These are phyloP conservation scores for Morpho helenor DNA, from an alignment of 2,888 invertebrate genomes.

Conservation along the genomic window DNA sequence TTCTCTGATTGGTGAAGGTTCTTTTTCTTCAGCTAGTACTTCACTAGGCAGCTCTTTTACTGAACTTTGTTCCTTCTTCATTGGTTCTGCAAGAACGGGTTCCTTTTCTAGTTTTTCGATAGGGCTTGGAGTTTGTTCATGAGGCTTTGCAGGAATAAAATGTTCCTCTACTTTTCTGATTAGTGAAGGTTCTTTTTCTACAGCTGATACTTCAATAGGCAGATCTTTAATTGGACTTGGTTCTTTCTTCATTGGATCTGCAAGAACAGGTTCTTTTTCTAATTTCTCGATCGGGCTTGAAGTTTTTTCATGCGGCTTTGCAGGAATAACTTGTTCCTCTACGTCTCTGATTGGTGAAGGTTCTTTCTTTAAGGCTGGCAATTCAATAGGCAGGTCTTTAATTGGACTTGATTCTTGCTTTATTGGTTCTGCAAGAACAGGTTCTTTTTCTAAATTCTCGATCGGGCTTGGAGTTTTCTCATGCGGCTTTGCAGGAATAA, in stretches of 20 bases:
- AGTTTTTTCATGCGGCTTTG: constrained; percentile 1
- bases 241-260: constrained; percentile 15
- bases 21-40: no score
- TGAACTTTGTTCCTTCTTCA: constrained; percentile 19
- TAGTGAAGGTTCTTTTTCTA: not conserved
- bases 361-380: not conserved
- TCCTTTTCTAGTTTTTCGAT: not conserved
- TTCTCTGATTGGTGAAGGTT: no score
- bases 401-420: constrained; percentile 17
- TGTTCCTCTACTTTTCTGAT: constrained; percentile 1
- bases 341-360: not conserved
- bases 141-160: no score
- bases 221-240: constrained; percentile 12
- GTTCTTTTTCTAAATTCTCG: not conserved
- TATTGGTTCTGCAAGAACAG: not conserved
- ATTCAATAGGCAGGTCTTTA: not conserved
- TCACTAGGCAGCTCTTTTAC: not conserved
- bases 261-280: not conserved
- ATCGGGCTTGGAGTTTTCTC: not conserved
- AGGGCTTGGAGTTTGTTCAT: constrained; percentile 16
- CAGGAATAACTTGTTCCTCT: no score
- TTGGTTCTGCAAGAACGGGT: not conserved
- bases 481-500: not conserved
- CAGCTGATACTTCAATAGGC: constrained; percentile 1
- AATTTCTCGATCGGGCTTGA: constrained; percentile 4